Conservation (phyloP, 2,113 vertebrate species). For the Lipophrys pholis region DNA sequence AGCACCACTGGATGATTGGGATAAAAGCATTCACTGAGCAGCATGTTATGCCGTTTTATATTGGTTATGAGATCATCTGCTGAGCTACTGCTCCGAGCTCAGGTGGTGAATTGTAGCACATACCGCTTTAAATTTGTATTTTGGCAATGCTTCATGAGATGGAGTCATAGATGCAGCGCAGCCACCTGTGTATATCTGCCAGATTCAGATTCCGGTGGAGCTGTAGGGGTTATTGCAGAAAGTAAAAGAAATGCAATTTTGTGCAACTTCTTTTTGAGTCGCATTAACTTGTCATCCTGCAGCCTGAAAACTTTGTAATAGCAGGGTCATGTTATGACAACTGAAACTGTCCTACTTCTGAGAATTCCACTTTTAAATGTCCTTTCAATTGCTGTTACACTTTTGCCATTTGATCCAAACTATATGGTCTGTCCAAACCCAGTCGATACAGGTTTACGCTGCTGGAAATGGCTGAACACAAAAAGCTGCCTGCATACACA, state of each 20-base stretch:
- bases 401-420: slow-evolving; percentile 11
- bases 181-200: slow-evolving; percentile 59
- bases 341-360: background rate
- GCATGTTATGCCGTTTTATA: background rate
- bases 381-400: slow-evolving; percentile 15
- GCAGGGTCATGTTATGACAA: slow-evolving; percentile 26
- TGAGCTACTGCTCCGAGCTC: slow-evolving; percentile 21
- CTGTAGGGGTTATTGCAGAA: slow-evolving; percentile 38
- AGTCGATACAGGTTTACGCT: slow-evolving; percentile 9
- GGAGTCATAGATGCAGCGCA: slow-evolving; percentile 11
- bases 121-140: slow-evolving; percentile 55
- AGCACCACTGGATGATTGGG: background rate
- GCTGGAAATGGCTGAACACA: background rate
- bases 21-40: slow-evolving; percentile 5
- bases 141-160: slow-evolving; percentile 24
- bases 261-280: slow-evolving; percentile 18
- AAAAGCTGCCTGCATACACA: slow-evolving; percentile 12
- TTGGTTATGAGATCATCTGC: slow-evolving; percentile 19
- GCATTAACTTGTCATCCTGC: slow-evolving; percentile 3
- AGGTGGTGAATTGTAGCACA: slow-evolving; percentile 48
- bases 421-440: slow-evolving; percentile 11
- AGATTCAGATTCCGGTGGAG: slow-evolving; percentile 48
- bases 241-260: slow-evolving; percentile 23
- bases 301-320: slow-evolving; percentile 20
- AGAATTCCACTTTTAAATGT: slow-evolving; percentile 14